A percentile compares a stretch with the other conserved stretches of the same genome.
Conservation (phyloP, 2,888 invertebrate species). For the Drosophila recens region DNA sequence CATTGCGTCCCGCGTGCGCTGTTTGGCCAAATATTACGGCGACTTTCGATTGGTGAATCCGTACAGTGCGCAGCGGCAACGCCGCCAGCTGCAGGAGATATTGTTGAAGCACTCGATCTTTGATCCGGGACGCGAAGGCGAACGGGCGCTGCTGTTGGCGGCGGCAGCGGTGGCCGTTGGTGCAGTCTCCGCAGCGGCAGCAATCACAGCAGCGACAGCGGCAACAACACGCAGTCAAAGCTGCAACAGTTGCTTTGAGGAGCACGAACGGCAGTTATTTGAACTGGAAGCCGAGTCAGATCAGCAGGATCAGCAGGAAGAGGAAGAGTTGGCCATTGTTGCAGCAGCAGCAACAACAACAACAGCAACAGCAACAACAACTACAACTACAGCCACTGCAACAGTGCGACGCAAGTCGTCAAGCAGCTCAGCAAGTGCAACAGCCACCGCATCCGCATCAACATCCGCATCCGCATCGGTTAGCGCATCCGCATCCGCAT, state of each 20-base stretch:
- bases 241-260: slow-evolving; percentile 43
- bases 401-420: slow-evolving; percentile 80
- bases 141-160: slow-evolving; percentile 63
- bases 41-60: slow-evolving; percentile 83
- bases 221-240: slow-evolving; percentile 45
- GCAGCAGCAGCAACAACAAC: slow-evolving; percentile 17
- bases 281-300: slow-evolving; percentile 9
- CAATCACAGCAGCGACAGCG: slow-evolving; percentile 20
- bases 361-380: not conserved
- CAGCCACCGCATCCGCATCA: slow-evolving; percentile 38
- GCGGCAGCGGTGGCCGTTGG: slow-evolving; percentile 71
- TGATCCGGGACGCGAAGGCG: slow-evolving; percentile 68
- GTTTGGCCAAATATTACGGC: slow-evolving; percentile 82
- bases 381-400: slow-evolving; percentile 48
- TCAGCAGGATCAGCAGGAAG: slow-evolving; percentile 6
- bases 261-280: slow-evolving; percentile 35
- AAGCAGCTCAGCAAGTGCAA: slow-evolving; percentile 59
- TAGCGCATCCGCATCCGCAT: slow-evolving; percentile 22
- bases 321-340: slow-evolving; percentile 13
- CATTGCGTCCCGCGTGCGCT: slow-evolving; percentile 84
- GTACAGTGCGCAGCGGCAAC: slow-evolving; percentile 82
- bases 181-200: slow-evolving; percentile 46
- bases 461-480: slow-evolving; percentile 36
- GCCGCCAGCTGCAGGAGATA: slow-evolving; percentile 82
- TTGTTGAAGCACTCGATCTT: slow-evolving; percentile 79